Percentiles rank a stretch among this genome's conserved stretches.
phyloP scores from a whole-genome alignment of 2,113 vertebrate genomes.

The Nesospiza acunhae region DNA sequence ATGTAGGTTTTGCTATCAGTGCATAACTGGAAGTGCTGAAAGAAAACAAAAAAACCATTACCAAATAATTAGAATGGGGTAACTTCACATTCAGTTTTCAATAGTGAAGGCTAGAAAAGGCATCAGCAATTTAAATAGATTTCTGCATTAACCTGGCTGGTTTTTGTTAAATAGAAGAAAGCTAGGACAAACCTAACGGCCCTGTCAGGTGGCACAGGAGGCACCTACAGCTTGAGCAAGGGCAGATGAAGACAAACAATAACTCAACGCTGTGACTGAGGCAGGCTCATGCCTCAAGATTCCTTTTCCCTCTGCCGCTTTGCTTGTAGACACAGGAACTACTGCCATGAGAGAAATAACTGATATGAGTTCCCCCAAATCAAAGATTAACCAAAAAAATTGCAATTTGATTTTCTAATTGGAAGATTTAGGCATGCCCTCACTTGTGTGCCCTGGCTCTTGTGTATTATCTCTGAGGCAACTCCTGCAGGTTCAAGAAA shows the following conservation, averaged over 20 bases:
- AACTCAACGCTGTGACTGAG: not conserved
- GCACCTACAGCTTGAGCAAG: not conserved
- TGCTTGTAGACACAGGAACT: not conserved
- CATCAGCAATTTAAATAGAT: not conserved
- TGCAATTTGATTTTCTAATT: not conserved
- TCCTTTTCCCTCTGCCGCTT: not conserved
- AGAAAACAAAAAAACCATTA: not conserved
- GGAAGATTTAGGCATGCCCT: not conserved
- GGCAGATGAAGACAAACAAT: not conserved
- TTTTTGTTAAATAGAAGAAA: not conserved
- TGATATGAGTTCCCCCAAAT: not conserved
- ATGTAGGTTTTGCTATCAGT: not conserved
- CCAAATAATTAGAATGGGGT: not conserved
- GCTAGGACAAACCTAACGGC: not conserved
- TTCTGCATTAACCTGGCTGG: not conserved
- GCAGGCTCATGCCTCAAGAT: not conserved
- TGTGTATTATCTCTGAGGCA: not conserved
- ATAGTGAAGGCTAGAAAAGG: not conserved
- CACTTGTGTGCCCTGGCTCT: not conserved
- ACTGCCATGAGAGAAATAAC: not conserved
- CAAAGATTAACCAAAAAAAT: not conserved
- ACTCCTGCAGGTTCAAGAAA: not conserved
- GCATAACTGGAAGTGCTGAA: not conserved
- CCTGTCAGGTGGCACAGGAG: accelerated
- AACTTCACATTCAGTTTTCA: not conserved